These are phyloP conservation scores for Albula goreensis DNA, from an alignment of 2,113 vertebrate genomes.

Conservation along the genomic window DNA sequence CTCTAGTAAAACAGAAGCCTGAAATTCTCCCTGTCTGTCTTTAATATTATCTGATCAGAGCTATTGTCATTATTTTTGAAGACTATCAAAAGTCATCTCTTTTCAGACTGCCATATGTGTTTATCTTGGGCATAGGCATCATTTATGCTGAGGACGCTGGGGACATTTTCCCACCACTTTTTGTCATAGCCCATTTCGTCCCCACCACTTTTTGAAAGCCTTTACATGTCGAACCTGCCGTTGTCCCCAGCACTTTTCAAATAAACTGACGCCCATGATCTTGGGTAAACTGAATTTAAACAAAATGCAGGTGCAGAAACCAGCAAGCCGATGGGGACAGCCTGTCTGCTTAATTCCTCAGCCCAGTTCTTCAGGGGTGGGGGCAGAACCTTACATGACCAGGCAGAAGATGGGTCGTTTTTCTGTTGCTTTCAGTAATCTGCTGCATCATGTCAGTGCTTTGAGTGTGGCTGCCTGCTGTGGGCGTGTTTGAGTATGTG, in stretches of 20 bases:
- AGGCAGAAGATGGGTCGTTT: constrained; percentile 4
- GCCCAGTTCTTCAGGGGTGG: neutral
- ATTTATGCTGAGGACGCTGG: too few relatives aligned
- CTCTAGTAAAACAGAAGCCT: neutral
- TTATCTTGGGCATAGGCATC: neutral
- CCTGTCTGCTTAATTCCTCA: constrained; percentile 15
- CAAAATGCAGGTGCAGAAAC: neutral
- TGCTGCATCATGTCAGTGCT: neutral
- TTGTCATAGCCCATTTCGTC: too few relatives aligned
- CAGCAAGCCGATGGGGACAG: neutral
- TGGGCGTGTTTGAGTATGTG: neutral
- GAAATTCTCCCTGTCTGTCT: neutral
- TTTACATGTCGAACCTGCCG: too few relatives aligned
- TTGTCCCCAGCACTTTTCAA: too few relatives aligned
- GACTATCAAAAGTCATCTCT: neutral
- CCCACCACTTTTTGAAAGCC: too few relatives aligned
- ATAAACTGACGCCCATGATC: too few relatives aligned
- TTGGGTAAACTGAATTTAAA: neutral
- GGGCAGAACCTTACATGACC: neutral
- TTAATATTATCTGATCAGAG: neutral
- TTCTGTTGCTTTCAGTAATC: neutral
- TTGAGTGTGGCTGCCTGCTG: neutral
- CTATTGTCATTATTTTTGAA: neutral
- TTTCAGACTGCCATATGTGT: neutral
- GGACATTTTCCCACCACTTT: too few relatives aligned